Evolutionary conservation across 1,140 invertebrate genomes (phyloP).

Genomic region (Zaprionus taronus): DNA sequence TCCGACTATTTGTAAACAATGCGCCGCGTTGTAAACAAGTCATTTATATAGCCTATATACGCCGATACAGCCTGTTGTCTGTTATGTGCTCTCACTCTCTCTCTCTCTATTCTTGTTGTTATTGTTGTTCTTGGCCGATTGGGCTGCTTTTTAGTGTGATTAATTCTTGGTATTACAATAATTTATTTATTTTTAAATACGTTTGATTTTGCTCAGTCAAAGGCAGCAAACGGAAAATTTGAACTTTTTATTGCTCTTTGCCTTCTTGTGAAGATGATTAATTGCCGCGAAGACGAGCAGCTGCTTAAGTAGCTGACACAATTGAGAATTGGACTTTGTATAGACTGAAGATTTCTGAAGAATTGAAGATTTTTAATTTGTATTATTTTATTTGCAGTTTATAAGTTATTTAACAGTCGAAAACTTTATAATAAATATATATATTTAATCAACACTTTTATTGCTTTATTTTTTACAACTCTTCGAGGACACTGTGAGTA

Average conservation of each 20-base stretch:
- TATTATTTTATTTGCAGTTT: too few species aligned
- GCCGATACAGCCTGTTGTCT: constrained; percentile 24
- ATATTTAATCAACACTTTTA: too few species aligned
- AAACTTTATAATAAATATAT: background rate
- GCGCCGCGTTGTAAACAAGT: constrained; percentile 76
- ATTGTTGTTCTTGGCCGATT: constrained; percentile 30
- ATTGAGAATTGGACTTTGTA: background rate
- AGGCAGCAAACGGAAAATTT: constrained; percentile 34
- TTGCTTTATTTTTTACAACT: too few species aligned
- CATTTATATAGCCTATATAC: constrained; percentile 57
- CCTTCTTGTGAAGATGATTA: constrained; percentile 13
- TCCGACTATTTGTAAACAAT: constrained; percentile 74
- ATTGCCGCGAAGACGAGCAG: constrained; percentile 6
- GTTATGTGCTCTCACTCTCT: constrained; percentile 16
- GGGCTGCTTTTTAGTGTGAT: constrained; percentile 55
- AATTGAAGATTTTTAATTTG: too few species aligned
- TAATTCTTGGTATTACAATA: constrained; percentile 70
- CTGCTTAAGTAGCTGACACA: constrained; percentile 11
- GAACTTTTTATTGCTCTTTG: constrained; percentile 20
- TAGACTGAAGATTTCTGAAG: background rate
- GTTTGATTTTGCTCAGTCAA: constrained; percentile 26
- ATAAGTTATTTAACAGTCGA: background rate
- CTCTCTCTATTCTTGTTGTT: constrained; percentile 21
- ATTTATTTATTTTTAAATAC: constrained; percentile 79
- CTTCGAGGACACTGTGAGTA: too few species aligned